phyloP scores from a whole-genome alignment of 2,888 invertebrate species.

The Gymnocheta viridis region DNA sequence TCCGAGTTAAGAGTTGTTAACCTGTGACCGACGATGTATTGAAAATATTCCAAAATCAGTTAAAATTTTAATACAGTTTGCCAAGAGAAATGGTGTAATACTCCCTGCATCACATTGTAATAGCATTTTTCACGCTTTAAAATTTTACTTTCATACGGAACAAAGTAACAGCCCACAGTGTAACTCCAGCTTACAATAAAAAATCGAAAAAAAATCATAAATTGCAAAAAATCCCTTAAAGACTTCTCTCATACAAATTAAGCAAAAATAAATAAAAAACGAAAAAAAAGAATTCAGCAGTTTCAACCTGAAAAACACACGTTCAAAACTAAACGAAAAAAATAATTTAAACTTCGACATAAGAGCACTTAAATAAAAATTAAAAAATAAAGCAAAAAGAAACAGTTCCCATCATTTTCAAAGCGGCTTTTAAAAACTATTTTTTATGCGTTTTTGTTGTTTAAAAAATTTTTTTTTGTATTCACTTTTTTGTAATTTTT shows the following conservation, averaged over 20 bases:
- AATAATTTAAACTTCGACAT: conserved; percentile 63
- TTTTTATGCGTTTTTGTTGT: conserved; percentile 64
- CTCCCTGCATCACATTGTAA: conserved; percentile 41
- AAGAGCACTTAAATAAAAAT: conserved; percentile 49
- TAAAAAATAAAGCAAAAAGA: conserved; percentile 16
- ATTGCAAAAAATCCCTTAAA: conserved; percentile 33
- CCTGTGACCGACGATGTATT: too few relatives aligned
- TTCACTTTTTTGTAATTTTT: conserved; percentile 36
- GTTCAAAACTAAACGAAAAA: conserved; percentile 8
- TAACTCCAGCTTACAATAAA: conserved; percentile 45
- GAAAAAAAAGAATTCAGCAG: conserved; percentile 58
- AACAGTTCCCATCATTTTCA: conserved; percentile 68
- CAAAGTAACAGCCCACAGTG: conserved; percentile 58
- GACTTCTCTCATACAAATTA: conserved; percentile 58
- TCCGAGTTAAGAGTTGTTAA: too few relatives aligned
- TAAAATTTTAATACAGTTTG: not conserved
- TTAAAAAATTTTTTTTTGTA: conserved; percentile 45
- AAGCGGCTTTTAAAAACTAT: conserved; percentile 69
- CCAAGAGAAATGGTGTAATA: conserved; percentile 21
- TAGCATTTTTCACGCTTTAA: conserved; percentile 63
- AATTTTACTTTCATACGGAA: conserved; percentile 38
- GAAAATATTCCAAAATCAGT: not conserved
- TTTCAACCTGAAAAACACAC: conserved; percentile 17
- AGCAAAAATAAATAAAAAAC: conserved; percentile 58
- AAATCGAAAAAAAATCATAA: conserved; percentile 20